Conservation (phyloP, 2,113 vertebrate species). For the Pluvianellus socialis region DNA sequence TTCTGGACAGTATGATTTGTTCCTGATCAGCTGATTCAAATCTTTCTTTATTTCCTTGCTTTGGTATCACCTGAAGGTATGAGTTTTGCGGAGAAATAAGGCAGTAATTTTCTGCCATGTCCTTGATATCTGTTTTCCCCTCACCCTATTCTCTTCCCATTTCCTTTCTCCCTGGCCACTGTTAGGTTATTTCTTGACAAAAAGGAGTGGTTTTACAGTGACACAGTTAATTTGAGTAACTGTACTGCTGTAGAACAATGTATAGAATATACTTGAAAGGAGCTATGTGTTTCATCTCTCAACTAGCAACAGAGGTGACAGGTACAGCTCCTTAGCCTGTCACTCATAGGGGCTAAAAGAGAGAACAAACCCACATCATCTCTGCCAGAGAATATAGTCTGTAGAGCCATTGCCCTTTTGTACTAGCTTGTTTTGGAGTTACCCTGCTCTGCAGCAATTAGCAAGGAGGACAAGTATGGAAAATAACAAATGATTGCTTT, state of each 20-base stretch:
- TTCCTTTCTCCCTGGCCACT: not conserved
- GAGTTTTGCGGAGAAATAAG: not conserved
- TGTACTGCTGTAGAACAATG: not conserved
- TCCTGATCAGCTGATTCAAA: not conserved
- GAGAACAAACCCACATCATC: not conserved
- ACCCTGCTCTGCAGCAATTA: not conserved
- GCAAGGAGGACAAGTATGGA: not conserved
- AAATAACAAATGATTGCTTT: not conserved
- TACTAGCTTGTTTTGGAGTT: not conserved
- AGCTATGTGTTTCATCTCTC: not conserved
- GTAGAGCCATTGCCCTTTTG: not conserved
- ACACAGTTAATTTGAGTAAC: not conserved
- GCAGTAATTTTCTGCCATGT: not conserved
- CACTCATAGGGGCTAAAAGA: not conserved
- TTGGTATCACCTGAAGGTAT: not conserved
- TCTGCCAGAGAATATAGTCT: not conserved
- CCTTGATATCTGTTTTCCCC: not conserved
- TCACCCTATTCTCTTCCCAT: not conserved
- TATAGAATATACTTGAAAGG: not conserved
- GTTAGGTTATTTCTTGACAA: not conserved
- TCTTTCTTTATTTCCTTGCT: not conserved
- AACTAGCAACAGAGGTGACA: not conserved
- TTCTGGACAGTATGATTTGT: not conserved
- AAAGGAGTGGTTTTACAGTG: not conserved
- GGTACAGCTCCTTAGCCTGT: not conserved